Base-by-base conservation (phyloP, 2,888 invertebrate genomes). In the Athripsodes cinereus region DNA sequence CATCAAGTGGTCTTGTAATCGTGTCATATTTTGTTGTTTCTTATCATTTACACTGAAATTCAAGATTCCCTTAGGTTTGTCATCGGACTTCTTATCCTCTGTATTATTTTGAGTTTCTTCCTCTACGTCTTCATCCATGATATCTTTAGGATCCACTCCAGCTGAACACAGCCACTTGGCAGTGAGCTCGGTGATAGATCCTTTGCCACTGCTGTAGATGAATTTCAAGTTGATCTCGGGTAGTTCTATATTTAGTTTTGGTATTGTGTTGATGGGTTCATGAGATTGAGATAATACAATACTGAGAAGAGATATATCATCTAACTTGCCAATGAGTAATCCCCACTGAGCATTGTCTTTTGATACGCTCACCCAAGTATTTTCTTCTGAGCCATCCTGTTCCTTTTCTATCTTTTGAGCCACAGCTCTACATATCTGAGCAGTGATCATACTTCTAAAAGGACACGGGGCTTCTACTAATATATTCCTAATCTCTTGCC, bases 281-380 rank as follows among this genome's bases (percentile, higher is more conserved):
- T 77, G 78, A 67, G 76, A 80, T 62, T 75, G 79, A 64, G 80
- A 73, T 60, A 88, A 72, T 55, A 92, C 81, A 65, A 87, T 81
- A 74, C 88, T 87, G 13, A 95, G 77, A 55, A 92, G 81, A 2
- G 93, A 85, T 62, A 93, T 82, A 70, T 96, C 94, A 71, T 96
- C 95, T 49, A 96, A 78, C 76, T 94, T 94, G 55, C 90, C 90
- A 44, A 92, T 88, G 1, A 96, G 75, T 51, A 92, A 75, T 16
- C 89, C 88, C 91, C 96, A 96, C 69, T 89, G 86, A 46, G 92
- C 88, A 66, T 86, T 85, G 69, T 96, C 96, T 64, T 88, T 84
- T 1, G 92, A 88, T 54, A 94, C 83, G 54, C 86, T 85, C 70
- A 92, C 92, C 91, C 92, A 94, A 47, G 81, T 74, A 51, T 80